Conservation (phyloP, 2,888 invertebrate species). For the Chymomyza fuscimana region DNA sequence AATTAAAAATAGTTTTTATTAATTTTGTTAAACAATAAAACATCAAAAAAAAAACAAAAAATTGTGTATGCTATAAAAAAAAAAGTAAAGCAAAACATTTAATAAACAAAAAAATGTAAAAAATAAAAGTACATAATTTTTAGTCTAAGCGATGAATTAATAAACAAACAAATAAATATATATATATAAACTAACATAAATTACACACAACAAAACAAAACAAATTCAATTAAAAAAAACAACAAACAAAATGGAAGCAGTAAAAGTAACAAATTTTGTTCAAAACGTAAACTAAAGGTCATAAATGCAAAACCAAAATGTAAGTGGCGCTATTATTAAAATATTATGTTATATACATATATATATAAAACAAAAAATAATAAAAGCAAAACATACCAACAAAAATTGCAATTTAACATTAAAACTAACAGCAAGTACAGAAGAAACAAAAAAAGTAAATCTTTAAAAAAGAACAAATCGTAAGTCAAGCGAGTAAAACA, state of each 20-base stretch:
- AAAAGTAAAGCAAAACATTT: conserved; percentile 35
- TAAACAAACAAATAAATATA: conserved; percentile 41
- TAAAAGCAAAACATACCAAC: conserved; percentile 20
- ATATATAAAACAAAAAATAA: conserved; percentile 24
- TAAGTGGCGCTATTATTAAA: conserved; percentile 58
- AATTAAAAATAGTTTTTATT: conserved; percentile 66
- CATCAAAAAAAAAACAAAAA: background rate
- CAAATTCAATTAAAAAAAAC: conserved; percentile 33
- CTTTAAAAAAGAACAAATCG: conserved; percentile 2
- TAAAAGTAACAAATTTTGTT: conserved; percentile 56
- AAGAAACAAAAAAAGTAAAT: conserved; percentile 22
- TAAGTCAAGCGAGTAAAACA: conserved; percentile 12
- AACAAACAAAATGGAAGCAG: background rate
- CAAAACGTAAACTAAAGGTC: conserved; percentile 34
- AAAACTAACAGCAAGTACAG: conserved; percentile 17
- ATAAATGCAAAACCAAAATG: conserved; percentile 23
- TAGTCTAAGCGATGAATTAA: conserved; percentile 32
- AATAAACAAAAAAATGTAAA: conserved; percentile 17
- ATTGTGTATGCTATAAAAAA: conserved; percentile 31
- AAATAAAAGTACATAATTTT: conserved; percentile 19
- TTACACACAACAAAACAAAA: conserved; percentile 22
- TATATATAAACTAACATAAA: conserved; percentile 38
- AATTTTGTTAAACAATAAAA: conserved; percentile 58
- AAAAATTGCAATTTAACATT: conserved; percentile 10
- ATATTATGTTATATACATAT: conserved; percentile 10